Evolutionary conservation across 2,888 invertebrate genomes (phyloP), one percentile per base, ranked within the genome.

Genomic region (Sthenelais limicola): DNA sequence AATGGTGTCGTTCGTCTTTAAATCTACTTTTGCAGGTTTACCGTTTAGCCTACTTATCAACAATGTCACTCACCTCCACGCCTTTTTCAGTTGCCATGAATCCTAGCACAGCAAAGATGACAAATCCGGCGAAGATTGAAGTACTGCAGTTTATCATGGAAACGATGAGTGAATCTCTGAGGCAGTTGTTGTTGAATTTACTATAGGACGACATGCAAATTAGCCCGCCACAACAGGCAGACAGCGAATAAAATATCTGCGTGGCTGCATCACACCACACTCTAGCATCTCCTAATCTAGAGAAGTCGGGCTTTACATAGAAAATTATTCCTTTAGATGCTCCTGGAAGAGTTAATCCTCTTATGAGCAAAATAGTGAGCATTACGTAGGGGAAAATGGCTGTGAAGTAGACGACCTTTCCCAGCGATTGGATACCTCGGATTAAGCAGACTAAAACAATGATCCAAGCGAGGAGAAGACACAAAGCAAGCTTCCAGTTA

Each of bases 281-380:
- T 80, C 93, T 92, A 5, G 94, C 92, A 82, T 94, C 93, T 38
- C 90, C 89, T 68, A 94, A 90, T 82, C 91, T 92, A 67, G 90
- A 90, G 89, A 93, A 94, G 81, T 94, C 92, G 1, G 94, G 94
- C 52, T 92, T 93, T 68, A 95, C 88, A 84, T 94, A 95, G 86
- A 92, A 94, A 3, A 92, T 84, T 72, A 95, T 92, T 1, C 94
- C 95, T 47, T 92, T 91, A 0, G 90, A 89, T 9, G 94, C 94
- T 18, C 94, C 95, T 0, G 93, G 93, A 68, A 95, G 88, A 0
- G 94, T 92, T 4, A 94, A 92, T 0, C 94, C 94, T 1, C 94
- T 91, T 75, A 93, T 90, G 81, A 95, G 92, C 71, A 95, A 88
- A 80, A 94, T 85, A 2, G 86, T 85, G 71, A 90, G 76, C 83